Percentiles rank a stretch among this genome's conserved stretches.
Evolutionary conservation across 2,113 vertebrate genomes (phyloP).

Genomic region (Microcebus ravelobensis): DNA sequence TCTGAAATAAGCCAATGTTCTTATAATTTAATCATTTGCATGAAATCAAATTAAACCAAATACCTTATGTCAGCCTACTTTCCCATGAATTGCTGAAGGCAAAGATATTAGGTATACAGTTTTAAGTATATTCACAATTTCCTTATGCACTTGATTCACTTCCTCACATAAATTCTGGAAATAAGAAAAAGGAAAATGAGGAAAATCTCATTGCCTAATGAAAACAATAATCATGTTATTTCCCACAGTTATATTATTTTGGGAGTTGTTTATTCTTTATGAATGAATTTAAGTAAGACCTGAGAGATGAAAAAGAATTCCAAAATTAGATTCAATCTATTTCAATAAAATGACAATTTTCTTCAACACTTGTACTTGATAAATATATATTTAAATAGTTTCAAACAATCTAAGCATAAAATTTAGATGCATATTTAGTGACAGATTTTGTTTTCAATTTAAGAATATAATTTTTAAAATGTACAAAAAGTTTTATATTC

Average conservation of each 20-base stretch:
- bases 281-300: neutral
- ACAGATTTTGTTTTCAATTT: neutral
- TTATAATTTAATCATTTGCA: neutral
- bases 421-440: neutral
- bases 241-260: neutral
- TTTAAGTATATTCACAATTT: slow-evolving; percentile 19
- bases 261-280: neutral
- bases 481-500: neutral
- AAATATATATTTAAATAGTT: neutral
- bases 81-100: neutral
- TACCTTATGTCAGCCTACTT: neutral
- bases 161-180: neutral
- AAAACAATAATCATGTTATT: neutral
- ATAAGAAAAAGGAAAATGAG: neutral
- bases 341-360: neutral
- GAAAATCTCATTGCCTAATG: neutral
- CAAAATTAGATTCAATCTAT: slow-evolving; percentile 46
- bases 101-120: neutral
- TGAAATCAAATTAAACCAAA: slow-evolving; percentile 6
- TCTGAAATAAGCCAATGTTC: neutral
- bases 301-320: neutral
- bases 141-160: neutral
- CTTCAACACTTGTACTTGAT: neutral
- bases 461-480: neutral
- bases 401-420: neutral